These are phyloP conservation scores for Calidris pygmaea DNA, from an alignment of 2,113 vertebrate species.

Conservation along the genomic window DNA sequence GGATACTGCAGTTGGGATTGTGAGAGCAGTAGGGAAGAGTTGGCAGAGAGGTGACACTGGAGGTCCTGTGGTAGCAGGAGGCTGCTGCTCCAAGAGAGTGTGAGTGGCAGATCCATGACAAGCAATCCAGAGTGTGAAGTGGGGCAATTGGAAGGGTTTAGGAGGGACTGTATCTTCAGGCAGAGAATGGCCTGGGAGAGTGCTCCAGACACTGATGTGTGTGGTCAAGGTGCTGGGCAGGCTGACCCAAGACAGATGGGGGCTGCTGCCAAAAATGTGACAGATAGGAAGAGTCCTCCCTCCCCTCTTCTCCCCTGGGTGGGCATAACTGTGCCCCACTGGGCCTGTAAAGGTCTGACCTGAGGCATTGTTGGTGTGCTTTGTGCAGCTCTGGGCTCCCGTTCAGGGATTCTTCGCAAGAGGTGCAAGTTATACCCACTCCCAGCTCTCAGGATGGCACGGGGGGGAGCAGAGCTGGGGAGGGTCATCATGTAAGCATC, in stretches of 20 bases:
- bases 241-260: neutral
- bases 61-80: neutral
- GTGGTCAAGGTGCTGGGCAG: neutral
- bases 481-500: rapidly evolving
- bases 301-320: neutral
- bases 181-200: neutral
- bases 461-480: neutral
- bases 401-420: neutral
- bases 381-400: neutral
- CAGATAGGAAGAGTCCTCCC: neutral
- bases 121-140: neutral
- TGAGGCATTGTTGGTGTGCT: neutral
- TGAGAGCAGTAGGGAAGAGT: neutral
- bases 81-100: neutral
- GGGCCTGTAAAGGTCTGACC: neutral
- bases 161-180: neutral
- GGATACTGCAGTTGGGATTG: neutral
- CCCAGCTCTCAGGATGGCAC: neutral
- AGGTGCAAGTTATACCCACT: neutral
- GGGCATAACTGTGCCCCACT: rapidly evolving
- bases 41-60: neutral
- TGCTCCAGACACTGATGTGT: neutral
- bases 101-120: neutral
- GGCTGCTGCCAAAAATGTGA: neutral
- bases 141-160: neutral